These are phyloP conservation scores for Philereme vetulata DNA, from an alignment of 2,888 invertebrate species.

Conservation along the genomic window DNA sequence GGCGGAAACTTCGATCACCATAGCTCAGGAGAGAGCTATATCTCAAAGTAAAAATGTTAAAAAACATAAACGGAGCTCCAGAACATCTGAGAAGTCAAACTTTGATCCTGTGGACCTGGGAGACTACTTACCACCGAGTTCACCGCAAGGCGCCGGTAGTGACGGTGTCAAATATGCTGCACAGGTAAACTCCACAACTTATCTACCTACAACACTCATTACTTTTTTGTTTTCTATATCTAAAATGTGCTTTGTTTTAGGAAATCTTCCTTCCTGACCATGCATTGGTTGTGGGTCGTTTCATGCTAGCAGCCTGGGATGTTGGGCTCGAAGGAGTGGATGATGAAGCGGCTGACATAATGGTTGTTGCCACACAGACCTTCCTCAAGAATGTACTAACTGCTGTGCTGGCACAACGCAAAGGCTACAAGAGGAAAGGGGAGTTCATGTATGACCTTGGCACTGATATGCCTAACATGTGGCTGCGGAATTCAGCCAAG, in stretches of 20 bases:
- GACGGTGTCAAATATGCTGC: constrained; percentile 79
- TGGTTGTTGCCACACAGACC: constrained; percentile 90
- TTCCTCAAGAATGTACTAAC: constrained; percentile 93
- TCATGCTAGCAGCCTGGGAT: constrained; percentile 95
- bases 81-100: constrained; percentile 82
- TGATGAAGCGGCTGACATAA: constrained; percentile 91
- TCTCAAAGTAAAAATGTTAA: constrained; percentile 72
- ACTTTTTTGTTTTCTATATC: neutral
- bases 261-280: constrained; percentile 93
- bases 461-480: constrained; percentile 90
- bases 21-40: constrained; percentile 72
- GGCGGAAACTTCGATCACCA: constrained; percentile 71
- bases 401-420: constrained; percentile 90
- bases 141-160: constrained; percentile 78
- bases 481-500: constrained; percentile 88
- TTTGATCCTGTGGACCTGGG: constrained; percentile 85
- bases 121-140: constrained; percentile 84
- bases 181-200: constrained; percentile 54
- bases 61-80: constrained; percentile 80
- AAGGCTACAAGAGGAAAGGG: constrained; percentile 70
- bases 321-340: constrained; percentile 93
- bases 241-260: constrained; percentile 52
- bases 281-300: constrained; percentile 91
- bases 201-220: neutral
- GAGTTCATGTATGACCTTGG: constrained; percentile 92